Base-by-base conservation (phyloP, 2,113 vertebrate genomes). In the Ammodramus savannarum region DNA sequence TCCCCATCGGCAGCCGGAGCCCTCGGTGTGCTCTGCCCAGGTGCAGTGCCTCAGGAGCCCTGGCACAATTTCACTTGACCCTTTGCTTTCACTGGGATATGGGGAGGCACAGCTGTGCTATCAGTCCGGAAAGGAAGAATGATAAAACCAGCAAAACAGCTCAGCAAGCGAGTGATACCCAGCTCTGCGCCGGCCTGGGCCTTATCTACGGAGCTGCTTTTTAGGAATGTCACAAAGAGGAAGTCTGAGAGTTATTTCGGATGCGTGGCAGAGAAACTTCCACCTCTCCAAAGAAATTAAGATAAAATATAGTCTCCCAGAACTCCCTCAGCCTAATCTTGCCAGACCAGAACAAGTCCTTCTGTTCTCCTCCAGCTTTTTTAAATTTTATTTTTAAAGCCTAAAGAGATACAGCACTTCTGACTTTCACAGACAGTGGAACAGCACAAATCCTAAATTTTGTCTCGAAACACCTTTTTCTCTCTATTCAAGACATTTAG, bases 231-330 rank as follows among this genome's bases (percentile, higher is more conserved):
- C 62, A 84, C 61, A 63, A 62, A 86, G 73, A 88, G 62, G 84
- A 85, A 96, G 85, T 31, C 46, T 61, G 69, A 85, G 84, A 92
- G 85, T 85, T 92, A 93, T 79, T 89, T 83, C 2, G 3, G 71
- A 93, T 1, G 4, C 54, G 25, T 10, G 14, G 81, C 46, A 87
- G 59, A 82, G 81, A 82, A 73, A 87, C 54, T 58, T 85, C 74
- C 81, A 95, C 63, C 51, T 91, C 91, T 72, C 73, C 84, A 79
- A 78, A 87, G 69, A 95, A 89, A 89, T 76, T 49, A 87, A 93
- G 88, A 94, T 72, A 89, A 95, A 91, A 95, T 85, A 78, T 1
- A 58, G 74, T 58, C 49, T 89, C 44, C 31, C 49, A 89, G 57
- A 76, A 94, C 67, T 94, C 69, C 78, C 75, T 93, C 81, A 80